A percentile compares a stretch with the other conserved stretches of the same genome.
Evolutionary conservation across 2,888 invertebrate genomes (phyloP).

Genomic region (Tipula lateralis): DNA sequence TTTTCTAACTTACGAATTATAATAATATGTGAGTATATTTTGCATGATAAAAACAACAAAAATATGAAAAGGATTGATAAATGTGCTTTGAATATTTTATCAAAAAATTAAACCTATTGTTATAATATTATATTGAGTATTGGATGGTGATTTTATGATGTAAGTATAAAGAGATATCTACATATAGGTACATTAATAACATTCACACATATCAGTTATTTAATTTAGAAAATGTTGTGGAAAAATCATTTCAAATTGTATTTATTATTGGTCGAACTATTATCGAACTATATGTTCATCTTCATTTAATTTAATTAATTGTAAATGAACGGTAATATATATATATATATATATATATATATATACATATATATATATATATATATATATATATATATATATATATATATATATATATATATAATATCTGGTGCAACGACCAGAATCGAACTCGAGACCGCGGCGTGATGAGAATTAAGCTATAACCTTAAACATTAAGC

Average conservation of each 20-base stretch:
- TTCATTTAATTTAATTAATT: neutral
- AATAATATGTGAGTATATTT: neutral
- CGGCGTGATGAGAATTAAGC: too few relatives aligned
- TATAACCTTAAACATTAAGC: too few relatives aligned
- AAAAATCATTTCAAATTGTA: neutral
- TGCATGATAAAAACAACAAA: neutral
- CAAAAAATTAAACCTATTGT: neutral
- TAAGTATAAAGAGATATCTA: neutral
- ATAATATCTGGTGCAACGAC: too few relatives aligned
- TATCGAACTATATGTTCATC: neutral
- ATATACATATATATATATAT: too few relatives aligned
- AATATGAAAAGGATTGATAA: neutral
- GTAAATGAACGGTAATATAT: neutral
- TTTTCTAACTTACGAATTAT: neutral
- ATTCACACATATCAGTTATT: neutral
- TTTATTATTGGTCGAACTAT: neutral
- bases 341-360: neutral
- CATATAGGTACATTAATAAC: neutral
- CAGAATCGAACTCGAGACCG: too few relatives aligned
- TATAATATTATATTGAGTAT: neutral
- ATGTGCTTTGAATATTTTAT: slow-evolving; percentile 15
- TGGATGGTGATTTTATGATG: neutral
- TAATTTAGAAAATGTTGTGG: neutral
- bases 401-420: too few relatives aligned
- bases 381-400: too few relatives aligned